Evolutionary conservation across 2,888 invertebrate genomes (phyloP).

Genomic region (Deilephila porcellus): DNA sequence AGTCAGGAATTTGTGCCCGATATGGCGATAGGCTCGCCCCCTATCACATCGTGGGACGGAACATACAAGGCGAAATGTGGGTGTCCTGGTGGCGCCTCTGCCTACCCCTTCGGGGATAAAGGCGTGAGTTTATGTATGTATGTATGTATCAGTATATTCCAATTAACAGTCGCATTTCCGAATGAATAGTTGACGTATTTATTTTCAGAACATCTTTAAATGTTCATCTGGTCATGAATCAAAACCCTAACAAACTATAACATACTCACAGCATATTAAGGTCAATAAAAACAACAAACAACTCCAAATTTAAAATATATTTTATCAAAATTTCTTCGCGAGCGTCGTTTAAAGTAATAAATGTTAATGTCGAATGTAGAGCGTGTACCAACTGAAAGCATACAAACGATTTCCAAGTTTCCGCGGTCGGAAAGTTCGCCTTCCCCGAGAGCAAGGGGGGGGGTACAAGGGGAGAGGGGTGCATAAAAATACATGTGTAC

Average conservation of each 20-base stretch:
- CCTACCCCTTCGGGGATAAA: too few relatives aligned
- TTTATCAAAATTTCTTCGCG: constrained; percentile 3
- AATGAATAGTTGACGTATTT: too few relatives aligned
- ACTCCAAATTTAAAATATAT: background rate
- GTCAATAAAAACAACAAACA: background rate
- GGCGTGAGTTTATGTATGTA: too few relatives aligned
- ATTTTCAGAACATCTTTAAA: background rate
- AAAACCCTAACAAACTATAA: background rate
- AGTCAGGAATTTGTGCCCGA: too few relatives aligned
- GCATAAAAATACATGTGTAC: constrained; percentile 18
- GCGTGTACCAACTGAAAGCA: constrained; percentile 10
- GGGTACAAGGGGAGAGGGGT: background rate
- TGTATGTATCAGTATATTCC: too few relatives aligned
- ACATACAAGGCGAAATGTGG: too few relatives aligned
- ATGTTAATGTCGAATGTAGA: constrained; percentile 10
- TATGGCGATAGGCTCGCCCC: too few relatives aligned
- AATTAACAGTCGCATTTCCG: too few relatives aligned
- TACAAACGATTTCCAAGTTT: constrained; percentile 24
- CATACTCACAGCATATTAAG: background rate
- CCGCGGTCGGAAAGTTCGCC: constrained; percentile 20
- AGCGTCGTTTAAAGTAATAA: constrained; percentile 27
- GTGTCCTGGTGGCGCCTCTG: too few relatives aligned
- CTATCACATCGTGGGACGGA: too few relatives aligned
- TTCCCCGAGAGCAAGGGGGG: background rate
- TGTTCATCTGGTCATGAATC: background rate